Conservation (phyloP, 2,888 invertebrate genomes). For the Leucophora obtusa region DNA sequence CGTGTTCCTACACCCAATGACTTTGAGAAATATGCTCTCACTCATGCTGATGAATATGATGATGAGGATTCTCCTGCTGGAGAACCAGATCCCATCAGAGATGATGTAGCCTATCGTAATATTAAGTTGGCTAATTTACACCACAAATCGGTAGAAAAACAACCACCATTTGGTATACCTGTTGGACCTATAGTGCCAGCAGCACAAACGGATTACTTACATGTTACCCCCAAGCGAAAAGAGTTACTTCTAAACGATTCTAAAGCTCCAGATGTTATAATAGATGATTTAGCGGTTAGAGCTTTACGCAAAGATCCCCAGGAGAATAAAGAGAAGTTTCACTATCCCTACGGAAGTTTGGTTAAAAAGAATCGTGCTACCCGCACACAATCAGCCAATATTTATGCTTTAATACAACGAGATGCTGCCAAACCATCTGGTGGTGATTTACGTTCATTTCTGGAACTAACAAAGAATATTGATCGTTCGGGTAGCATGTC, state of each 20-base stretch:
- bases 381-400: constrained; percentile 90
- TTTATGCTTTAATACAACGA: constrained; percentile 86
- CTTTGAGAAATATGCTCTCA: constrained; percentile 79
- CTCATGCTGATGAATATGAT: constrained; percentile 81
- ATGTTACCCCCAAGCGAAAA: constrained; percentile 81
- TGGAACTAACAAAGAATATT: constrained; percentile 80
- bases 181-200: constrained; percentile 89
- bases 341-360: constrained; percentile 78
- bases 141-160: constrained; percentile 86
- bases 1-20: constrained; percentile 74
- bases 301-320: constrained; percentile 88
- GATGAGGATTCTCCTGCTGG: constrained; percentile 80
- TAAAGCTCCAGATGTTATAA: constrained; percentile 86
- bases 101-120: constrained; percentile 91
- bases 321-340: constrained; percentile 70
- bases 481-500: constrained; percentile 83
- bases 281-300: constrained; percentile 92
- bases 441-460: constrained; percentile 80
- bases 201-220: constrained; percentile 90
- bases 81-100: constrained; percentile 89
- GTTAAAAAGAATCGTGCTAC: constrained; percentile 89
- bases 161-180: constrained; percentile 94
- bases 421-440: constrained; percentile 80
- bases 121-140: constrained; percentile 88
- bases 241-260: constrained; percentile 76